Base-by-base conservation (phyloP, 2,113 vertebrate genomes). In the Corythornis vintsioides region DNA sequence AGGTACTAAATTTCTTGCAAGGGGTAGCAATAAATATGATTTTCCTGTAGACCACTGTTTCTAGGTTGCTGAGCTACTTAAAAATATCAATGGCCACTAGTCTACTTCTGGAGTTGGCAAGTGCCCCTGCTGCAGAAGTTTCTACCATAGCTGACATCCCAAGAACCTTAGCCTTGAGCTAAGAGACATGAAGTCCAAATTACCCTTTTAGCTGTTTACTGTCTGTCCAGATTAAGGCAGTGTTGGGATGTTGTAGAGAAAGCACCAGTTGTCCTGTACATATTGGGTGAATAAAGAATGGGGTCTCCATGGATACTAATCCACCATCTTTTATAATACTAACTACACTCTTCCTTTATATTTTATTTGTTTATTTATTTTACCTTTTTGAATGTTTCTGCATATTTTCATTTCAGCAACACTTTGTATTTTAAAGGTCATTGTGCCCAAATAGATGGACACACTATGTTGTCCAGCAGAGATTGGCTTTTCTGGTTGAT, bases 271-370 rank as follows among this genome's bases (percentile, higher is more conserved):
- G 0, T 77, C 75, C 84, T 74, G 82, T 67, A 81, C 33, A 14
- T 79, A 12, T 52, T 89, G 55, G 64, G 71, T 73, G 86, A 80
- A 80, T 56, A 48, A 50, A 88, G 77, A 65, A 83, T 76, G 20
- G 71, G 71, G 16, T 94, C 78, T 89, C 89, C 89, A 88, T 91
- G 75, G 75, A 89, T 91, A 93, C 78, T 89, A 94, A 96, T 91
- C 79, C 94, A 88, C 78, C 71, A 85, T 76, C 60, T 94, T 87
- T 86, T 89, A 33, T 74, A 80, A 71, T 52, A 53, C 76, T 72
- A 75, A 28, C 38, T 33, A 56, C 67, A 63, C 33, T n/a, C 45
- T 56, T 88, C 45, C 56, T 79, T 83, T 69, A 59, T 89, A 75
- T 87, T 45, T 69, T 71, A 77, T 64, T 88, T 29, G 38, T 5